Evolutionary conservation across 2,113 vertebrate species (phyloP).

Genomic region (Rhineura floridana): DNA sequence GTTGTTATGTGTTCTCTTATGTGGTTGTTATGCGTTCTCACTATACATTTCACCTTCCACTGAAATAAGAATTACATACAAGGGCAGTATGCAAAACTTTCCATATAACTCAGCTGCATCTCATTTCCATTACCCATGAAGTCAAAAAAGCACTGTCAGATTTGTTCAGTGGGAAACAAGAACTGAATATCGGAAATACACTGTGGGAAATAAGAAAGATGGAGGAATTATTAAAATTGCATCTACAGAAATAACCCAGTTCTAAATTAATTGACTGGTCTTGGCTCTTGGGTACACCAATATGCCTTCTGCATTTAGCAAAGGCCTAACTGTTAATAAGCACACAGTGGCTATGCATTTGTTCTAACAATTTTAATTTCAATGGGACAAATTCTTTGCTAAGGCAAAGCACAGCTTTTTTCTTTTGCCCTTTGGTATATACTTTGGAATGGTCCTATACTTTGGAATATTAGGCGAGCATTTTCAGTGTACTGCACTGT

Average conservation of each 20-base stretch:
- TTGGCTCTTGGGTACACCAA: neutral
- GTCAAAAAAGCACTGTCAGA: neutral
- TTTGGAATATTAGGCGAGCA: too few species aligned
- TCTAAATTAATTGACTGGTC: constrained; percentile 18
- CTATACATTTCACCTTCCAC: too few species aligned
- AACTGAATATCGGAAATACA: neutral
- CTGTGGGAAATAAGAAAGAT: neutral
- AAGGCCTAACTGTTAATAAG: neutral
- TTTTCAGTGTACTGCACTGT: too few species aligned
- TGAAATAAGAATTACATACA: neutral
- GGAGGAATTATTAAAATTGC: neutral
- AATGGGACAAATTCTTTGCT: neutral
- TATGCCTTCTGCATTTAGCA: neutral
- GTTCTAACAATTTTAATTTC: neutral
- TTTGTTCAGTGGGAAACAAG: neutral
- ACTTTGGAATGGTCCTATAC: too few species aligned
- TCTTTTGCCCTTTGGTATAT: too few species aligned
- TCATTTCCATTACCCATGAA: neutral
- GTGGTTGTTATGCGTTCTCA: too few species aligned
- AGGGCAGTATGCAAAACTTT: neutral
- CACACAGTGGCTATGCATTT: neutral
- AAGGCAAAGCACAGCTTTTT: neutral
- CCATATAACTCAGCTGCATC: neutral
- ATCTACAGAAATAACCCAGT: constrained; percentile 6
- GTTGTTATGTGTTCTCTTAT: too few species aligned